Conservation (phyloP, 1,140 invertebrate species). For the Akabosia matsudoensis region DNA sequence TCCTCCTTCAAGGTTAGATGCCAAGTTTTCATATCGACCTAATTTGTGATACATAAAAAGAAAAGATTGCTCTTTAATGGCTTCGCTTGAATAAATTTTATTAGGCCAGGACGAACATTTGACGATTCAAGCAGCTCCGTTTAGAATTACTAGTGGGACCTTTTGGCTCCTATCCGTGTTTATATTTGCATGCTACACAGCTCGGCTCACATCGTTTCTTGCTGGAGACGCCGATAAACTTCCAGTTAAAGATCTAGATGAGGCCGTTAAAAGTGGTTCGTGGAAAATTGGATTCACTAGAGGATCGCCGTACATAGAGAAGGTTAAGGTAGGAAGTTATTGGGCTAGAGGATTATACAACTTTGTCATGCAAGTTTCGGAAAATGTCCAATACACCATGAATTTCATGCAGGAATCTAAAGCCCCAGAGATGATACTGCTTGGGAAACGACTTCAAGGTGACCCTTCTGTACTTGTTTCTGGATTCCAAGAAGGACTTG, state of each 20-base stretch:
- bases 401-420: constrained; percentile 30
- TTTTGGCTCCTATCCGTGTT: constrained; percentile 42
- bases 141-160: constrained; percentile 27
- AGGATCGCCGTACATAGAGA: constrained; percentile 33
- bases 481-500: constrained; percentile 37
- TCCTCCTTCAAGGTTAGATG: constrained; percentile 39
- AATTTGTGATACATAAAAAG: not conserved
- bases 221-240: constrained; percentile 29
- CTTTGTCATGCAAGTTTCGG: not conserved
- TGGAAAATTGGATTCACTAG: constrained; percentile 42
- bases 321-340: constrained; percentile 35
- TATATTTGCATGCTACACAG: constrained; percentile 38
- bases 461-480: constrained; percentile 28
- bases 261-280: constrained; percentile 30
- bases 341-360: not conserved
- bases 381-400: not conserved
- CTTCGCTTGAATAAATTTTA: not conserved
- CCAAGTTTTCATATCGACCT: not conserved
- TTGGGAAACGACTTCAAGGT: constrained; percentile 28
- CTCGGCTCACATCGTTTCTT: constrained; percentile 38
- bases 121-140: constrained; percentile 25
- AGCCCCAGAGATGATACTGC: constrained; percentile 20
- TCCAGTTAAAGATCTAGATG: constrained; percentile 32
- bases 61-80: not conserved
- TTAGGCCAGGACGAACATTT: constrained; percentile 33